Evolutionary conservation across 1,140 invertebrate genomes (phyloP), one percentile per base, ranked within the genome.

Genomic region (Halesus radiatus): DNA sequence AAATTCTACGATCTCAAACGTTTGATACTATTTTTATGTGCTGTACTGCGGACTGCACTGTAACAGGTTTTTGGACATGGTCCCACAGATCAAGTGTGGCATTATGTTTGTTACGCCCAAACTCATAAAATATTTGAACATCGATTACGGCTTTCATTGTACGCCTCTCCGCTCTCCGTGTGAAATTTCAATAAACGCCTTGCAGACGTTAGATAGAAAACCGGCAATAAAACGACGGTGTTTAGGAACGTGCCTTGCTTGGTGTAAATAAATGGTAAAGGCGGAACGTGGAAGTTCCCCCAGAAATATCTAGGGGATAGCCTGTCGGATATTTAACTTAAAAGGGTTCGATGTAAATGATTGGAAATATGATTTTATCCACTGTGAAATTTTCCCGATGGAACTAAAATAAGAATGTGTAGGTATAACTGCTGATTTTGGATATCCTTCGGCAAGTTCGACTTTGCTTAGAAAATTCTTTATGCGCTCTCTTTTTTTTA

Each of bases 361-460:
- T 80, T 76, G 79, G 62, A 76, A 80, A 80, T 76, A 76, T 76
- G 74, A 80, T 76, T 76, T 80, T 76, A 66, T 58, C 66, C 78
- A 66, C 8, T 45, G 10, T n/a, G n/a, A n/a, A n/a, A n/a, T n/a
- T n/a, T n/a, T n/a, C n/a, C n/a, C n/a, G n/a, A n/a, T n/a, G n/a
- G n/a, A n/a, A n/a, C n/a, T n/a, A n/a, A n/a, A n/a, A n/a, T n/a
- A n/a, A n/a, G n/a, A n/a, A n/a, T n/a, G n/a, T n/a, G n/a, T n/a
- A n/a, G n/a, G n/a, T n/a, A n/a, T n/a, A n/a, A n/a, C n/a, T n/a
- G n/a, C n/a, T n/a, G n/a, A n/a, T n/a, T n/a, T n/a, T n/a, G n/a
- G n/a, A n/a, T n/a, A n/a, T n/a, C n/a, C n/a, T n/a, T n/a, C n/a
- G n/a, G n/a, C n/a, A n/a, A n/a, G n/a, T n/a, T n/a, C n/a, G n/a